Evolutionary conservation across 2,888 invertebrate species (phyloP).

Genomic region (Drosophila pegasa): DNA sequence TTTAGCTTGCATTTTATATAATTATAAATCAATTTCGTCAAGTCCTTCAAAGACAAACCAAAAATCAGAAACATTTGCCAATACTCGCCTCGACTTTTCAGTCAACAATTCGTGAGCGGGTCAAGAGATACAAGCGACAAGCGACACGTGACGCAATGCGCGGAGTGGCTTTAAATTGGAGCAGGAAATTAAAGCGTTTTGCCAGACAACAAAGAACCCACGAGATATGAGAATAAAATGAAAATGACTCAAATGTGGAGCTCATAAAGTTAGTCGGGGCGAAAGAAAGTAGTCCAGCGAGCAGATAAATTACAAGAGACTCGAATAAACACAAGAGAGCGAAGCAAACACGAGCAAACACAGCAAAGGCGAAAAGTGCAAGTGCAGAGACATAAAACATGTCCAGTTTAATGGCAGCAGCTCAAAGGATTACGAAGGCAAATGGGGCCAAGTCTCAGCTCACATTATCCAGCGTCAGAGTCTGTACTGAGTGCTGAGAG

Average conservation of each 20-base stretch:
- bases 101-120: background rate
- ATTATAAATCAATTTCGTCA: background rate
- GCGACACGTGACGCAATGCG: background rate
- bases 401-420: conserved; percentile 24
- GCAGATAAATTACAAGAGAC: conserved; percentile 50
- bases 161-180: conserved; percentile 31
- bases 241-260: conserved; percentile 3
- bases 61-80: background rate
- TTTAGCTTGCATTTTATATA: background rate
- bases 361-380: conserved; percentile 55
- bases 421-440: conserved; percentile 1
- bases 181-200: conserved; percentile 62
- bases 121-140: background rate
- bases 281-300: conserved; percentile 35
- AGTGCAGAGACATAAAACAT: conserved; percentile 50
- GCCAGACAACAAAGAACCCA: conserved; percentile 14
- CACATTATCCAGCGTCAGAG: conserved; percentile 1
- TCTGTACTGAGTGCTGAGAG: background rate
- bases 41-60: background rate
- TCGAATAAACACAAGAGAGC: conserved; percentile 19
- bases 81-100: background rate
- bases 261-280: conserved; percentile 33
- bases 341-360: conserved; percentile 11
- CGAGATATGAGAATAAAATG: background rate
- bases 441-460: conserved; percentile 10